A percentile compares a stretch with the other conserved stretches of the same genome.
Conservation (phyloP, 2,113 vertebrate species). For the Chaetura pelagica region DNA sequence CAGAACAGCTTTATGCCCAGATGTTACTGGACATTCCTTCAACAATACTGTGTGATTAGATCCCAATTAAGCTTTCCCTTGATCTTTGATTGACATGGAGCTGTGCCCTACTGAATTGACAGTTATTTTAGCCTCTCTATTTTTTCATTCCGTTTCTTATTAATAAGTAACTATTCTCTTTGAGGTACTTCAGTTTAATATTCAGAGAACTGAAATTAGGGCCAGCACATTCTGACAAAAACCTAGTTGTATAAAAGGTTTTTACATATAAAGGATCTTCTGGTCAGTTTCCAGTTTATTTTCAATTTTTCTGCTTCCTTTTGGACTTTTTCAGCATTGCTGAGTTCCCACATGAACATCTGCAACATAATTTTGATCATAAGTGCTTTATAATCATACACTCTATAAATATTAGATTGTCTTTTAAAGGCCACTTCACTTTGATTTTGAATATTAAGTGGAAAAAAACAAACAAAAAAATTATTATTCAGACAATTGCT, state of each 20-base stretch:
- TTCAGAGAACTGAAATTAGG: constrained; percentile 57
- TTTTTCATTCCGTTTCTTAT: constrained; percentile 10
- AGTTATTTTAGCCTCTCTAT: not conserved
- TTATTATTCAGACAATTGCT: constrained; percentile 52
- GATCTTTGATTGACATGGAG: not conserved
- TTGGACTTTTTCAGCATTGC: constrained; percentile 27
- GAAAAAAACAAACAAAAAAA: constrained; percentile 40
- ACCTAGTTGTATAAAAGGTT: constrained; percentile 14
- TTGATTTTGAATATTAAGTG: constrained; percentile 57
- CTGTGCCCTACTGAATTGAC: not conserved
- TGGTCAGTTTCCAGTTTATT: constrained; percentile 60
- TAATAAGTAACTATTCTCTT: constrained; percentile 54
- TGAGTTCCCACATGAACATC: constrained; percentile 52
- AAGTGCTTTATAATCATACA: constrained; percentile 53
- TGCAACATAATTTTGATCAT: constrained; percentile 44
- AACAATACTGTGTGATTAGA: not conserved
- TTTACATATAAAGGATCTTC: constrained; percentile 62
- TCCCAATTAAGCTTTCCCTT: not conserved
- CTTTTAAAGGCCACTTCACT: constrained; percentile 53
- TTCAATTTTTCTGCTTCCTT: constrained; percentile 55
- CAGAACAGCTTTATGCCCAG: not conserved
- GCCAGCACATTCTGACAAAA: constrained; percentile 47
- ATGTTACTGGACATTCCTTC: not conserved
- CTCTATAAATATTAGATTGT: constrained; percentile 54
- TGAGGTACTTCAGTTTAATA: constrained; percentile 29